Evolutionary conservation across 53 echinoderm and acorn worm genomes (phyloP).

Genomic region (Echinometra lucunter): DNA sequence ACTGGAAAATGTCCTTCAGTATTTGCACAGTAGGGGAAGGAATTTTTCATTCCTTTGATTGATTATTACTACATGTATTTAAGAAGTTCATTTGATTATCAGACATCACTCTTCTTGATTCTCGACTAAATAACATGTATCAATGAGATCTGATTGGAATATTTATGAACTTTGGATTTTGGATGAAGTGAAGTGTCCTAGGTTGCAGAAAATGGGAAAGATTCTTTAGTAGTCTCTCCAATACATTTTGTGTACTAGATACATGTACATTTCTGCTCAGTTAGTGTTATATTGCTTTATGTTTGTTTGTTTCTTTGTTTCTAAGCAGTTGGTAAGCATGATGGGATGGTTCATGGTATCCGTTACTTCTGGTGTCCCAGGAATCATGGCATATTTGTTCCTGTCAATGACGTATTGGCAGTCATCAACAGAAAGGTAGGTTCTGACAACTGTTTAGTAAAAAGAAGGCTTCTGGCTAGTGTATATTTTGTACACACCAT

Average conservation of each 20-base stretch:
- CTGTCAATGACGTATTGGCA: conserved; percentile 80
- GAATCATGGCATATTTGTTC: conserved; percentile 89
- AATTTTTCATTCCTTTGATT: background rate
- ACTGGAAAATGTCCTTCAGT: too few relatives aligned
- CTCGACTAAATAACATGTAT: too few relatives aligned
- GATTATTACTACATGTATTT: background rate
- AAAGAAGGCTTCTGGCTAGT: too few relatives aligned
- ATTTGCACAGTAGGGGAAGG: background rate
- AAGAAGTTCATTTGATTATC: background rate
- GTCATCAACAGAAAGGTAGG: conserved; percentile 85
- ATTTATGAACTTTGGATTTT: too few relatives aligned
- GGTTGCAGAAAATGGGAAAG: background rate
- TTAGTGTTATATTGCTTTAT: background rate
- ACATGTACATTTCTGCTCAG: too few relatives aligned
- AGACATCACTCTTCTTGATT: too few relatives aligned
- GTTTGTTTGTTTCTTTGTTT: background rate
- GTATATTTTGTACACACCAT: too few relatives aligned
- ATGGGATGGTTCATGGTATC: conserved; percentile 83
- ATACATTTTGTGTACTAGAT: too few relatives aligned
- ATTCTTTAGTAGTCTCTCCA: background rate
- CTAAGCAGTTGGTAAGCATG: conserved; percentile 83
- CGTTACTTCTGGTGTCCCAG: conserved; percentile 91
- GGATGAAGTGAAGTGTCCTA: background rate
- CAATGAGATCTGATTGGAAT: too few relatives aligned
- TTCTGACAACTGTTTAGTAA: background rate